A percentile compares a stretch with the other conserved stretches of the same genome.
phyloP scores from a whole-genome alignment of 1,140 invertebrate genomes.

The Zaprionus gabonicus region DNA sequence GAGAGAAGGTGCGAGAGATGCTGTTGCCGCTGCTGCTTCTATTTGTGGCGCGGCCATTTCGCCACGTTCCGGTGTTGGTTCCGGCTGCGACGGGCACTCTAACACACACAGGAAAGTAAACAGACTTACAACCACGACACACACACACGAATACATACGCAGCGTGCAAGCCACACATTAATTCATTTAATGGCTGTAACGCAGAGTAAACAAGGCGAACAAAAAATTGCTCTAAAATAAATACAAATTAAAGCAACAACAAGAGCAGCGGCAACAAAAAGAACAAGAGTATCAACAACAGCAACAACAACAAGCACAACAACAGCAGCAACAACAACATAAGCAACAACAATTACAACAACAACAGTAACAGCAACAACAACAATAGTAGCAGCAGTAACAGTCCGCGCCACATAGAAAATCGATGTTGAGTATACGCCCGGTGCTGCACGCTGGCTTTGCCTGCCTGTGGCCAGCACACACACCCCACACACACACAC shows the following conservation, averaged over 20 bases:
- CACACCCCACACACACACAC: neutral
- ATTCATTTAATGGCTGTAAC: slow-evolving; percentile 69
- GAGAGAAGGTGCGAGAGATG: slow-evolving; percentile 16
- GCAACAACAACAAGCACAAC: neutral
- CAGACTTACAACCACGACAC: neutral
- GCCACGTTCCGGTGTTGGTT: slow-evolving; percentile 42
- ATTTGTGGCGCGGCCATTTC: slow-evolving; percentile 35
- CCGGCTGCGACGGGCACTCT: slow-evolving; percentile 11
- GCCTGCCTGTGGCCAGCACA: slow-evolving; percentile 6
- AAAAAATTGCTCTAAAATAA: slow-evolving; percentile 54
- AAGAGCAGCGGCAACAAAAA: neutral
- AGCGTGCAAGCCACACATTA: slow-evolving; percentile 47
- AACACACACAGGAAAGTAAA: slow-evolving; percentile 1
- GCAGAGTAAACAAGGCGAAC: slow-evolving; percentile 40
- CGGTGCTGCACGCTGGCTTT: slow-evolving; percentile 19
- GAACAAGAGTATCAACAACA: slow-evolving; percentile 19
- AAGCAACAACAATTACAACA: neutral
- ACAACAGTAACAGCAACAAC: neutral
- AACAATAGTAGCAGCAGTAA: neutral
- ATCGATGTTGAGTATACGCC: slow-evolving; percentile 51
- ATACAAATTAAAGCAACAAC: slow-evolving; percentile 54
- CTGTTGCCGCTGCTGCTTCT: slow-evolving; percentile 6
- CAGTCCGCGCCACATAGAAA: slow-evolving; percentile 27
- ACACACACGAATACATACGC: neutral
- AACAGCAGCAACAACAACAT: slow-evolving; percentile 1